These are phyloP conservation scores for Spheniscus mendiculus DNA, from an alignment of 2,113 vertebrate genomes.

Conservation along the genomic window DNA sequence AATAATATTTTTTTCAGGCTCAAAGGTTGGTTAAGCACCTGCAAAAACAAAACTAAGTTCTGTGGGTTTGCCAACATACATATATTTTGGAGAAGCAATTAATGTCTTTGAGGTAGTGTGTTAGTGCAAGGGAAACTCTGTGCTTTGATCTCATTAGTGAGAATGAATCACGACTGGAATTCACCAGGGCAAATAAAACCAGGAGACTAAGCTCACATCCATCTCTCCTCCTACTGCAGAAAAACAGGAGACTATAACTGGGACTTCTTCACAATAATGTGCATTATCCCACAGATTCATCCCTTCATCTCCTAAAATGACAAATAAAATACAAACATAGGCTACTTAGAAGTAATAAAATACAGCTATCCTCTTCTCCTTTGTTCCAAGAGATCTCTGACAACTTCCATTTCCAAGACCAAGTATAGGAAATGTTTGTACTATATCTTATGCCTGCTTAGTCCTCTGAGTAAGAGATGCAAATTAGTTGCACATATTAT, in stretches of 20 bases:
- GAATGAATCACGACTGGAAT: not conserved
- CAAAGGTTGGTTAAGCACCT: constrained; percentile 26
- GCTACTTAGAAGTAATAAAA: too few relatives aligned
- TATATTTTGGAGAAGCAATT: not conserved
- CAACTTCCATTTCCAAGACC: not conserved
- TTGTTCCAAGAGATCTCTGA: not conserved
- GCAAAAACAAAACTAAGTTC: not conserved
- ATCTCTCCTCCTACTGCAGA: not conserved
- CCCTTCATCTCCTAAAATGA: not conserved
- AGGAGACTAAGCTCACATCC: not conserved
- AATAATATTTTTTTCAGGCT: not conserved
- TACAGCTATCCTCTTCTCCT: not conserved
- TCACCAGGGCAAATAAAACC: not conserved
- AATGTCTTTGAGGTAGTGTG: not conserved
- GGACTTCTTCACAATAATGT: not conserved
- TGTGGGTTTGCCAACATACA: not conserved
- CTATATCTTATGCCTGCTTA: rapidly evolving
- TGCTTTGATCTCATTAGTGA: not conserved
- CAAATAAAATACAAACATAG: not conserved
- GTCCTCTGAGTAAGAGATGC: not conserved
- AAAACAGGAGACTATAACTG: not conserved
- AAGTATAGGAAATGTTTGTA: not conserved
- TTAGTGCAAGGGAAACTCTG: not conserved
- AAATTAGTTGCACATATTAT: not conserved
- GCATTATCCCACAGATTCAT: not conserved